phyloP scores from a whole-genome alignment of 2,888 invertebrate species.

The Philereme transversata region DNA sequence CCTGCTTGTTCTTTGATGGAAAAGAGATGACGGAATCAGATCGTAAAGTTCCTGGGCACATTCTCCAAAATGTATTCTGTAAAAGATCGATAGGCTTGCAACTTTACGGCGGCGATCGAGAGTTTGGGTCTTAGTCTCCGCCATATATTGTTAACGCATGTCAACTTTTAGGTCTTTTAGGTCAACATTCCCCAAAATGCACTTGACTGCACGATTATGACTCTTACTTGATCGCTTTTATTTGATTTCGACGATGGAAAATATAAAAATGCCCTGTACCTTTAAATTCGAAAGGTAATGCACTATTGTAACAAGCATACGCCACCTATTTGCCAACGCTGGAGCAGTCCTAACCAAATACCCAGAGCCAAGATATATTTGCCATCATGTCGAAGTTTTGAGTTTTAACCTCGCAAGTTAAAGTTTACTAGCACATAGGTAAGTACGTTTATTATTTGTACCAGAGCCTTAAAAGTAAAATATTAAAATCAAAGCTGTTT shows the following conservation, averaged over 20 bases:
- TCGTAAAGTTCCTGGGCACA: too few relatives aligned
- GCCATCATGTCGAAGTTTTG: slow-evolving; percentile 35
- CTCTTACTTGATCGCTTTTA: too few relatives aligned
- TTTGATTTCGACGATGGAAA: background rate
- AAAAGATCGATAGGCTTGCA: too few relatives aligned
- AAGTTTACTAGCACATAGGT: slow-evolving; percentile 32
- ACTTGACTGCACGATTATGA: too few relatives aligned
- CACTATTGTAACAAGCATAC: slow-evolving; percentile 5
- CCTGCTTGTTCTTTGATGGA: too few relatives aligned
- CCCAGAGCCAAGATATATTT: slow-evolving; percentile 47
- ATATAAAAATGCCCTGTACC: slow-evolving; percentile 1
- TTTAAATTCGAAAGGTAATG: slow-evolving; percentile 6
- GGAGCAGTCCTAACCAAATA: slow-evolving; percentile 57
- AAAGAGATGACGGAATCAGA: too few relatives aligned
- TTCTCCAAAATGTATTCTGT: too few relatives aligned
- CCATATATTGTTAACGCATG: too few relatives aligned
- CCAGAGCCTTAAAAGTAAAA: slow-evolving; percentile 7
- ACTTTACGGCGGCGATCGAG: too few relatives aligned
- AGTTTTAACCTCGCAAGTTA: slow-evolving; percentile 41
- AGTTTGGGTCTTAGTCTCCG: too few relatives aligned
- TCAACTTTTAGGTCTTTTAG: too few relatives aligned
- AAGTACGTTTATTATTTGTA: slow-evolving; percentile 37
- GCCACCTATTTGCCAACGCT: slow-evolving; percentile 43
- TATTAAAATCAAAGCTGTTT: background rate
- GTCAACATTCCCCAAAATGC: too few relatives aligned